These are phyloP conservation scores for Leptinotarsa juncta DNA, from an alignment of 2,888 invertebrate species.

Conservation along the genomic window DNA sequence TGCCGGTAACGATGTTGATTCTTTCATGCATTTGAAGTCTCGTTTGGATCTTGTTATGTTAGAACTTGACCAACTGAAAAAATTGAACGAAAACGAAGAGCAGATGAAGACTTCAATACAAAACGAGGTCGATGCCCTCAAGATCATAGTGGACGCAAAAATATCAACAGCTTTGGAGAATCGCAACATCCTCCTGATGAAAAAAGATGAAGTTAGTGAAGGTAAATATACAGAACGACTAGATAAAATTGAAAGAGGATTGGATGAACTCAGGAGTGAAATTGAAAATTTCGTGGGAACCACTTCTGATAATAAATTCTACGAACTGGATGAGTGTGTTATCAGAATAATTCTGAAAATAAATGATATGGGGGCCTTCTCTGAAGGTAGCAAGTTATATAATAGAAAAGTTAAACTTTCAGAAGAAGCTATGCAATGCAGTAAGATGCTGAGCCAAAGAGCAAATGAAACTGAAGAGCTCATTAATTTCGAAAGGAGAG, in stretches of 20 bases:
- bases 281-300: constrained; percentile 47
- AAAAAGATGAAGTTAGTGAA: constrained; percentile 35
- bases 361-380: constrained; percentile 42
- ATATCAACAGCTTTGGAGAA: constrained; percentile 44
- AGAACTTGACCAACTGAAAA: constrained; percentile 44
- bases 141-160: constrained; percentile 50
- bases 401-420: constrained; percentile 45
- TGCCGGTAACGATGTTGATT: constrained; percentile 37
- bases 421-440: constrained; percentile 45
- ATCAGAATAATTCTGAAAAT: constrained; percentile 44
- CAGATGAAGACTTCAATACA: constrained; percentile 46
- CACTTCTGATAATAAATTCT: constrained; percentile 44
- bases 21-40: constrained; percentile 44
- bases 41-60: constrained; percentile 48
- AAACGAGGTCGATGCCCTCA: constrained; percentile 47
- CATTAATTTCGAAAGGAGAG: constrained; percentile 45
- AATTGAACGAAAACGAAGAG: constrained; percentile 43
- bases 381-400: constrained; percentile 39
- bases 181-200: constrained; percentile 21
- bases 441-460: constrained; percentile 47
- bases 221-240: constrained; percentile 37
- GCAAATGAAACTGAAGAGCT: constrained; percentile 48
- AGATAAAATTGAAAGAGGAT: constrained; percentile 43
- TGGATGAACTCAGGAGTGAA: constrained; percentile 40
- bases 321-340: constrained; percentile 47